Base-by-base conservation (phyloP, 2,797 vertebrate species). In the Aldrovandia affinis region DNA sequence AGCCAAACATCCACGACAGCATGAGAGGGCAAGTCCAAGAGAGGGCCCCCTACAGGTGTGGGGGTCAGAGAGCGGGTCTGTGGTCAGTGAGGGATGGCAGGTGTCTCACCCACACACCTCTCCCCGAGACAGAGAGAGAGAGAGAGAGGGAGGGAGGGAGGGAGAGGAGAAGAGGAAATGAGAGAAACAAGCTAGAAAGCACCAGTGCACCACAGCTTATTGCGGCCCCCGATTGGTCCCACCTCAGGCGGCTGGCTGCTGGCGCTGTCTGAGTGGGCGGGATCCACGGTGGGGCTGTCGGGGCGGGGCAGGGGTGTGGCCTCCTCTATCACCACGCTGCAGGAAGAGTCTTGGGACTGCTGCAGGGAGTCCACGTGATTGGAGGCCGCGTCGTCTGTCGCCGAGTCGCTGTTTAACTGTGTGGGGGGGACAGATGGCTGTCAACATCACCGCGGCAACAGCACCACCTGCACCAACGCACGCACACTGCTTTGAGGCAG, bases 201-300 rank as follows among this genome's bases (percentile, higher is more conserved):
- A 86, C 97, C 96, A 96, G 96, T 95, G 96, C 96, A 95, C 96
- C 97, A 98, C 92, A 96, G 94, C 93, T 95, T 93, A 93, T 95
- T 93, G 91, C 92, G 94, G 88, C 87, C 90, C 94, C 95, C 88
- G 86, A 95, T 91, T 93, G 93, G 92, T 97, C 98, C 98, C 98
- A 99, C 98, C 98, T 99, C 98, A 99, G 98, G 97, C 97, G 97
- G 97, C 97, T 97, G 98, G 96, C 96, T 97, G 97, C 96, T 97
- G 97, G 96, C 93, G 94, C 95, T 97, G 96, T 98, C 97, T 95
- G 97, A 96, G 95, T 96, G 94, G 92, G 95, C 90, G 93, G 95
- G 94, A 95, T 98, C 98, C 95, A 96, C 92, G 91, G 93, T 91
- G 87, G 97, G 96, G 90, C 97, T 97, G 93, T 98, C 97, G 88